Base-by-base conservation (phyloP, 2,888 invertebrate species). In the Stenolophus ochropezus region DNA sequence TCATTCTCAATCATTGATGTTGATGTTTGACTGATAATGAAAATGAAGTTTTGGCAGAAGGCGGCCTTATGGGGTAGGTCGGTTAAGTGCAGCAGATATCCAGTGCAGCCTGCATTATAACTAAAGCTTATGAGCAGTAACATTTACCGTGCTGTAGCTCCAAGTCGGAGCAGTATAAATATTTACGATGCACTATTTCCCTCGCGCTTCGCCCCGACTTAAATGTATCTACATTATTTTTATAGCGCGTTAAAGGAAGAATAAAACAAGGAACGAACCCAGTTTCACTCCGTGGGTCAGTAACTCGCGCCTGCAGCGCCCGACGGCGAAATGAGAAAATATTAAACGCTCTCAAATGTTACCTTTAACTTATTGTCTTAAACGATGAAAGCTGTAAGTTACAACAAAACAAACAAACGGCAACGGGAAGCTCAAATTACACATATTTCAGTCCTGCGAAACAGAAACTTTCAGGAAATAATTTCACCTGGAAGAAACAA, bases 201-300 rank as follows among this genome's bases (percentile, higher is more conserved):
- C 21, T 56, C 65, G 65, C 33, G 65, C 65, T 69, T 14, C 33
- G 65, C 65, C 65, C 18, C 65, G 53, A 79, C 79, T 65, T 79
- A 71, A 69, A 71, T 65, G 65, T 53, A 49, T 69, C 69, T 51
- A 79, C 79, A 79, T 79, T 79, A 79, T 79, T 79, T 79, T 79
- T 79, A 79, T 79, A 69, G 79, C 79, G 61, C 79, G 71, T 71
- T 79, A 79, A 79, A 79, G 65, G 69, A 65, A 69, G 79, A 79
- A 69, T 71, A 71, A 79, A 77, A 77, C 58, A 49, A 21, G 73
- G 47, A 73, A 49, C 49, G 73, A 73, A 73, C 49, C 47, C 47
- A 73, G 73, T 33, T 69, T 69, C 65, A 61, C 61, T 61, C 61
- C 61, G 14, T 69, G 65, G 65, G 65, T 69, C 65, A 69, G 65